A percentile compares a stretch with the other conserved stretches of the same genome.
These are phyloP conservation scores for Sylvia borin DNA, from an alignment of 2,797 vertebrate genomes.

Conservation along the genomic window DNA sequence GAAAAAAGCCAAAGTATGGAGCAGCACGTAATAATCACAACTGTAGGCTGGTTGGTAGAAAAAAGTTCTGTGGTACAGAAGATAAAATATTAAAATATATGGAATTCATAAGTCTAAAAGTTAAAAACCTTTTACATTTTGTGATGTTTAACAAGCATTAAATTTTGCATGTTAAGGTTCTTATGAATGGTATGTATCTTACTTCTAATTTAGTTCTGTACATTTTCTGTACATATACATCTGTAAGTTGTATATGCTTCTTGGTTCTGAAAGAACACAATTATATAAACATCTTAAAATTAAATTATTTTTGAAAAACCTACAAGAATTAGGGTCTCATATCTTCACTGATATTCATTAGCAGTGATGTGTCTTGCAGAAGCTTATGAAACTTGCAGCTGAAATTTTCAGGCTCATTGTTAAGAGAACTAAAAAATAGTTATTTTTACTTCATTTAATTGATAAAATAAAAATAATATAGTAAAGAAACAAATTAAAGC, in stretches of 20 bases:
- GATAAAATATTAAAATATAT: constrained; percentile 44
- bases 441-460: not conserved
- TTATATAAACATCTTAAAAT: not conserved
- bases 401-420: not conserved
- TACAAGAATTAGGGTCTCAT: not conserved
- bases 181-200: not conserved
- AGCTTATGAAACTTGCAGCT: not conserved
- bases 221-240: not conserved
- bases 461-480: not conserved
- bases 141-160: not conserved
- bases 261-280: not conserved
- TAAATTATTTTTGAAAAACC: not conserved
- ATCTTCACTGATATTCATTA: not conserved
- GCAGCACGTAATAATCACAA: constrained; percentile 75
- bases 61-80: constrained; percentile 38
- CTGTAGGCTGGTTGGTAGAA: not conserved
- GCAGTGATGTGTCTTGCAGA: not conserved
- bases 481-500: not conserved
- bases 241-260: not conserved
- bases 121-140: not conserved
- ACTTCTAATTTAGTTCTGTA: not conserved
- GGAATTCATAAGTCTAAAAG: not conserved
- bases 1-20: constrained; percentile 80
- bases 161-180: not conserved
- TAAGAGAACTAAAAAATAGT: not conserved